These are phyloP conservation scores for Halichondria panicea DNA, from an alignment of 37 sponge, comb jelly and placozoan species.

Conservation along the genomic window DNA sequence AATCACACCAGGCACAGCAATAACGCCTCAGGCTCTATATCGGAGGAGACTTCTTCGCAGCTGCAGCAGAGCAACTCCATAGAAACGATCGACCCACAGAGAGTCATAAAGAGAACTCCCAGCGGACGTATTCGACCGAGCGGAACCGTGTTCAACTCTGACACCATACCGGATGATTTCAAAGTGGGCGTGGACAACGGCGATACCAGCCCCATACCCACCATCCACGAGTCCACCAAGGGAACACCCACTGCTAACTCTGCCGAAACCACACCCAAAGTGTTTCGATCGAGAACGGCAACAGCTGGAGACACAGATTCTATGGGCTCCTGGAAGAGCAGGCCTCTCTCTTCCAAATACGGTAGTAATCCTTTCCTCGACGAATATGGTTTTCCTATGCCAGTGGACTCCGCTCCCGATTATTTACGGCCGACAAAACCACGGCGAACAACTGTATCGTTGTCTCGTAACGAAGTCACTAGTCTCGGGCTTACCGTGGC, in stretches of 20 bases:
- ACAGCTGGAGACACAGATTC: too few species aligned
- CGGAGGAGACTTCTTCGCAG: not conserved
- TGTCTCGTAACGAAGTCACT: slow-evolving; percentile 37
- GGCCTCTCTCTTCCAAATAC: not conserved
- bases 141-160: slow-evolving; percentile 8
- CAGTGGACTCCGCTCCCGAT: too few species aligned
- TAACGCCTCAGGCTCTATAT: too few species aligned
- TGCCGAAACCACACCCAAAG: not conserved
- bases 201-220: not conserved
- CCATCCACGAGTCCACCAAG: not conserved
- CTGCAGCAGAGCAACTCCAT: not conserved
- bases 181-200: not conserved
- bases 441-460: slow-evolving; percentile 53
- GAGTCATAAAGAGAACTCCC: slow-evolving; percentile 5
- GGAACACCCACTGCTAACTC: not conserved
- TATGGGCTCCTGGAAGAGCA: not conserved
- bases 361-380: too few species aligned
- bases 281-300: not conserved
- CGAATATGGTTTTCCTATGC: too few species aligned
- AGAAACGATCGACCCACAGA: not conserved
- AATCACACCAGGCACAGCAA: not conserved
- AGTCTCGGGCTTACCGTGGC: slow-evolving; percentile 41
- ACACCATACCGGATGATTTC: not conserved
- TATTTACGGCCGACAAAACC: slow-evolving; percentile 42
- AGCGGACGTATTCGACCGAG: slow-evolving; percentile 4